Evolutionary conservation across 2,888 invertebrate species (phyloP).

Genomic region (Iphiclides podalirius): DNA sequence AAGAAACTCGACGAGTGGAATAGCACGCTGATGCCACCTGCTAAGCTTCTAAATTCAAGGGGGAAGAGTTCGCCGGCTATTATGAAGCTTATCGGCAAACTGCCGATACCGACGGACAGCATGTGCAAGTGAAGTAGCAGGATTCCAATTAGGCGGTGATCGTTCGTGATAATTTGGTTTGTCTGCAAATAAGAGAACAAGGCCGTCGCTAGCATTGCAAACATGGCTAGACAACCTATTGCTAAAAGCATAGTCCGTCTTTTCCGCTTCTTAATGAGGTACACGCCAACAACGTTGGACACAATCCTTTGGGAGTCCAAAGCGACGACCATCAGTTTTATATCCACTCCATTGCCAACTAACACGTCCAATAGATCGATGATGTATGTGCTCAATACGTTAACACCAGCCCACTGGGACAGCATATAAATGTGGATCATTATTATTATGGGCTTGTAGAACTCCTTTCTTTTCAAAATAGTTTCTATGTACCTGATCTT

Average conservation of each 20-base stretch:
- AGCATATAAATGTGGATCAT: conserved; percentile 38
- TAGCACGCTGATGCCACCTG: conserved; percentile 41
- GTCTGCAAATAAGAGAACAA: conserved; percentile 23
- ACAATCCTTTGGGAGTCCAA: conserved; percentile 34
- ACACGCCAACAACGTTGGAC: conserved; percentile 32
- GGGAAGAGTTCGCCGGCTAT: conserved; percentile 38
- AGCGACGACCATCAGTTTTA: conserved; percentile 28
- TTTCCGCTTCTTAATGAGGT: conserved; percentile 31
- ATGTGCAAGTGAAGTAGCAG: conserved; percentile 33
- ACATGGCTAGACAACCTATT: conserved; percentile 16
- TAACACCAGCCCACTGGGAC: conserved; percentile 36
- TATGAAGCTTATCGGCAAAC: conserved; percentile 30
- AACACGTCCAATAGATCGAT: conserved; percentile 30
- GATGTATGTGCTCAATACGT: conserved; percentile 36
- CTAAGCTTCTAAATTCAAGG: conserved; percentile 32
- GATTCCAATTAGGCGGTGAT: conserved; percentile 27
- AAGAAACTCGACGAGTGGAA: conserved; percentile 39
- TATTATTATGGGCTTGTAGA: conserved; percentile 39
- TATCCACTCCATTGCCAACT: conserved; percentile 29
- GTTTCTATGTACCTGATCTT: conserved; percentile 22
- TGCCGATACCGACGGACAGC: conserved; percentile 32
- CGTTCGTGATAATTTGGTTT: conserved; percentile 10
- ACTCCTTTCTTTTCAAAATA: conserved; percentile 35
- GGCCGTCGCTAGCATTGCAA: conserved; percentile 17
- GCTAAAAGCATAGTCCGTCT: conserved; percentile 22